Evolutionary conservation across 1,140 invertebrate genomes (phyloP).

Genomic region (Cecropterus lyciades): DNA sequence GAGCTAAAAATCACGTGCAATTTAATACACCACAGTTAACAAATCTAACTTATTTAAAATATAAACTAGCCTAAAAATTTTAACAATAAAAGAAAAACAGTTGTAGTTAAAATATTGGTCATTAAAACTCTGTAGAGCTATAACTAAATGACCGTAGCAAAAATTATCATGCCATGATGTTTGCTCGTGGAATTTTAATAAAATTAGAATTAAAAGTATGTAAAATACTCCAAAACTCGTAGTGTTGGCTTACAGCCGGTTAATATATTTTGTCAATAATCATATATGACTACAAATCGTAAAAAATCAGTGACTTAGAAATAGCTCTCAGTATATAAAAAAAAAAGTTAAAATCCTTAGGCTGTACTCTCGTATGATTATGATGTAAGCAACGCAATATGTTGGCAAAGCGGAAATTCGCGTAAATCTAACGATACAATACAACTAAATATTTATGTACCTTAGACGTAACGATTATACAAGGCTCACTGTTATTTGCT

Average conservation of each 20-base stretch:
- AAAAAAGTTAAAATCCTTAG: conserved; percentile 83
- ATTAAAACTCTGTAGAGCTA: conserved; percentile 82
- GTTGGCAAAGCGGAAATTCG: conserved; percentile 82
- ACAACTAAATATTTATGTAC: conserved; percentile 82
- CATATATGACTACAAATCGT: conserved; percentile 72
- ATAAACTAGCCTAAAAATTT: conserved; percentile 84
- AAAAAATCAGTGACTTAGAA: conserved; percentile 82
- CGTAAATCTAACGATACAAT: conserved; percentile 82
- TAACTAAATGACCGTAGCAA: conserved; percentile 78
- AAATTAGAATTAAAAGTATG: conserved; percentile 78
- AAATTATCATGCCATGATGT: conserved; percentile 78
- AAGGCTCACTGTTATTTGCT: conserved; percentile 75
- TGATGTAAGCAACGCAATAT: conserved; percentile 83
- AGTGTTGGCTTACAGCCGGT: conserved; percentile 70
- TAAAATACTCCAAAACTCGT: conserved; percentile 82
- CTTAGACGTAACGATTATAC: conserved; percentile 81
- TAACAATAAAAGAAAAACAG: conserved; percentile 81
- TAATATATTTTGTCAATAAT: conserved; percentile 60
- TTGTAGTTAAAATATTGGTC: conserved; percentile 80
- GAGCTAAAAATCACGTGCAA: conserved; percentile 76
- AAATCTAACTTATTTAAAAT: conserved; percentile 83
- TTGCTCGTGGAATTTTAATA: conserved; percentile 70
- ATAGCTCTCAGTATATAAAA: conserved; percentile 83
- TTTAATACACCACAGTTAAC: conserved; percentile 82
- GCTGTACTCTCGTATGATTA: conserved; percentile 83